Percentiles rank a stretch among this genome's conserved stretches.
These are phyloP conservation scores for Mylabris phalerata DNA, from an alignment of 1,140 invertebrate species.

Conservation along the genomic window DNA sequence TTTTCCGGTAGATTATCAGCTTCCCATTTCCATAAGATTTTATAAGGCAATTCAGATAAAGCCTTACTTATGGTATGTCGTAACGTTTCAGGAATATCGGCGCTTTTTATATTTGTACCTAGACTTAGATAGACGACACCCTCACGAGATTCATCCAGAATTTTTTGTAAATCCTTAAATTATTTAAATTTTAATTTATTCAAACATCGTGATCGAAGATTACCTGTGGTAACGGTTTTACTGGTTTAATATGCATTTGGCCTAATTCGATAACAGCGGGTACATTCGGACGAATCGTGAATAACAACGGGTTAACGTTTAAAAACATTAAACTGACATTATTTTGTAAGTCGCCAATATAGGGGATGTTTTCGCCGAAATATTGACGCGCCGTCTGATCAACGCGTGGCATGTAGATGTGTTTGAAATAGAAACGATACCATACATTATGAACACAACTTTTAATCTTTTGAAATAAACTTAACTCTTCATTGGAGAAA, in stretches of 20 bases:
- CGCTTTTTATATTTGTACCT: conserved; percentile 13
- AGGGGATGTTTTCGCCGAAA: conserved; percentile 41
- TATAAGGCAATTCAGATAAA: conserved; percentile 8
- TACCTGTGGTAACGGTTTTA: conserved; percentile 5
- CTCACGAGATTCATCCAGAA: conserved; percentile 10
- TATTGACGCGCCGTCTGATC: conserved; percentile 36
- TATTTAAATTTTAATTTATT: neutral
- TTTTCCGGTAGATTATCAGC: conserved; percentile 47
- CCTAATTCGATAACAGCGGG: conserved; percentile 44
- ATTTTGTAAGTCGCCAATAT: conserved; percentile 42
- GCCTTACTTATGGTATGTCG: conserved; percentile 3
- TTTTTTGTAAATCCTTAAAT: conserved; percentile 13
- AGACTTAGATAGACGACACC: conserved; percentile 18
- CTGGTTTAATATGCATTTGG: conserved; percentile 40
- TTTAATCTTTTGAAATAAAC: conserved; percentile 20
- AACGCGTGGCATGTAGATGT: conserved; percentile 17
- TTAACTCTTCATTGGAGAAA: neutral
- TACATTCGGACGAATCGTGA: conserved; percentile 41
- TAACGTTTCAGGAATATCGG: neutral
- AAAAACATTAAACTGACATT: conserved; percentile 48
- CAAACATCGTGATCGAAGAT: neutral
- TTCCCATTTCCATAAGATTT: conserved; percentile 38
- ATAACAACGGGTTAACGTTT: conserved; percentile 43
- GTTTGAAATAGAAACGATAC: conserved; percentile 15
- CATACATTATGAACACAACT: conserved; percentile 10